These are phyloP conservation scores for Emmelina monodactyla DNA, from an alignment of 2,888 invertebrate species.

Conservation along the genomic window DNA sequence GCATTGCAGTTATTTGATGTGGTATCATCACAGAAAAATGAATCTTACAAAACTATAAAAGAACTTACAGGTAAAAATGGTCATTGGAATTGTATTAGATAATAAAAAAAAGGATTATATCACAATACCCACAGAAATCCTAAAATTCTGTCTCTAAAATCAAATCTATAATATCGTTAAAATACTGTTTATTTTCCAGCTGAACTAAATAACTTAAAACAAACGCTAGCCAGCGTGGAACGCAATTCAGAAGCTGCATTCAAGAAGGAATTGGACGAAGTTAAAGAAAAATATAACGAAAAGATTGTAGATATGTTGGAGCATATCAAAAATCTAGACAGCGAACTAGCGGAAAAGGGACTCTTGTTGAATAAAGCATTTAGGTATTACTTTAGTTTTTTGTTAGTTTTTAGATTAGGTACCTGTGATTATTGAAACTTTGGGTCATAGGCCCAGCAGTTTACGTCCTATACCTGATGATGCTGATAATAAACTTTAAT, in stretches of 20 bases:
- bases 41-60: conserved; percentile 33
- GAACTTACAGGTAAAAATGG: conserved; percentile 32
- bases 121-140: background rate
- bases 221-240: conserved; percentile 56
- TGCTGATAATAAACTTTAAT: no score
- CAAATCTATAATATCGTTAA: background rate
- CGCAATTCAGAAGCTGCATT: conserved; percentile 63
- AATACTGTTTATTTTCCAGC: conserved; percentile 27
- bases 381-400: no score
- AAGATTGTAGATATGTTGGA: conserved; percentile 64
- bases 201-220: conserved; percentile 61
- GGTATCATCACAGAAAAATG: conserved; percentile 42
- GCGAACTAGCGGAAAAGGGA: conserved; percentile 65
- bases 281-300: conserved; percentile 65
- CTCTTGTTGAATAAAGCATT: conserved; percentile 56
- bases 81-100: background rate
- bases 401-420: background rate
- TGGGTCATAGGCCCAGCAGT: no score
- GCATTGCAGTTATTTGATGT: conserved; percentile 51
- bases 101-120: background rate
- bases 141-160: background rate
- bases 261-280: conserved; percentile 64
- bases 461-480: no score
- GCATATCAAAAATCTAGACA: conserved; percentile 64
- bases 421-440: background rate